phyloP scores from a whole-genome alignment of 2,797 vertebrate genomes.

The Phoeniculus purpureus region DNA sequence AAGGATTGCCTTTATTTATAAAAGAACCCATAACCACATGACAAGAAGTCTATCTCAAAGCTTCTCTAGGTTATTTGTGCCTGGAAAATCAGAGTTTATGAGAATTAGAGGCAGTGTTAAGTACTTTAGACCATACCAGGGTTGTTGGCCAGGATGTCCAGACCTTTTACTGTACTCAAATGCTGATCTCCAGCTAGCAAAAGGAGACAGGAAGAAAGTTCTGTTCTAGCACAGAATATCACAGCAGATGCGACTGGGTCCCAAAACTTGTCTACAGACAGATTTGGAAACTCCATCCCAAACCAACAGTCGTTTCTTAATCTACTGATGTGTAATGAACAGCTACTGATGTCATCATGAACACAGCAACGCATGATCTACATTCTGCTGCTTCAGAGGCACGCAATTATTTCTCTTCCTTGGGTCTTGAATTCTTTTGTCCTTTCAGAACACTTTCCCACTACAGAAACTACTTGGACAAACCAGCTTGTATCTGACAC shows the following conservation, averaged over 20 bases:
- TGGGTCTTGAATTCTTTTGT: background rate
- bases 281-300: background rate
- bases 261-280: background rate
- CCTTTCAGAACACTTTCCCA: background rate
- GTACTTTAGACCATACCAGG: background rate
- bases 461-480: background rate
- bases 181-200: background rate
- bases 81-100: conserved; percentile 27
- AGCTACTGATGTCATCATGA: background rate
- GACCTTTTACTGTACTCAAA: conserved; percentile 14
- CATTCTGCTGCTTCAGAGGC: background rate
- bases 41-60: conserved; percentile 39
- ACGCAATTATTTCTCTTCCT: background rate
- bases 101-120: conserved; percentile 26
- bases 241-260: background rate
- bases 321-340: background rate
- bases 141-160: conserved; percentile 9
- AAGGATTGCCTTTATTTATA: conserved; percentile 49
- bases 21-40: conserved; percentile 3
- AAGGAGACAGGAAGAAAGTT: background rate
- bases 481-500: background rate
- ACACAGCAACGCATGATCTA: background rate
- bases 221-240: background rate
- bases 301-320: background rate
- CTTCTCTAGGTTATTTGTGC: conserved; percentile 23